Evolutionary conservation across 1,140 invertebrate genomes (phyloP).

Genomic region (Drosophila kurseongensis): DNA sequence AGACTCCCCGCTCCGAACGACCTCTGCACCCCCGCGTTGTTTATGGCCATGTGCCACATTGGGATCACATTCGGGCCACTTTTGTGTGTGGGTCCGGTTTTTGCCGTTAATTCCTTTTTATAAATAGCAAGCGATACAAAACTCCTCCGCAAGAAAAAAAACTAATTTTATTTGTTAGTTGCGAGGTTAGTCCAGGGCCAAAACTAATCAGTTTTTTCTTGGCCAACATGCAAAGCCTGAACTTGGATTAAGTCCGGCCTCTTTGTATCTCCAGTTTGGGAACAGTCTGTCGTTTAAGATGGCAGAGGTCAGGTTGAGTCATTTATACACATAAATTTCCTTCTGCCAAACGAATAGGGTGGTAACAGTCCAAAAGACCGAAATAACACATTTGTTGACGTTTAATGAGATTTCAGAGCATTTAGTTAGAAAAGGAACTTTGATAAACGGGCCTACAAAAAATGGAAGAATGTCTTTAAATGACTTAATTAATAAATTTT

Average conservation of each 20-base stretch:
- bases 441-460: no score
- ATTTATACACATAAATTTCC: constrained; percentile 21
- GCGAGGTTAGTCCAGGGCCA: constrained; percentile 42
- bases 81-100: constrained; percentile 76
- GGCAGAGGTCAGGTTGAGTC: constrained; percentile 8
- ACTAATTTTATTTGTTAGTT: constrained; percentile 60
- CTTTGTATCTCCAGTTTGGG: constrained; percentile 8
- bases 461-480: no score
- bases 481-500: no score
- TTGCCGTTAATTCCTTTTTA: constrained; percentile 82
- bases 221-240: constrained; percentile 44
- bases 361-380: no score
- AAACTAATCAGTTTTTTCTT: constrained; percentile 68
- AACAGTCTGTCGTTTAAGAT: constrained; percentile 1
- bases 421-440: no score
- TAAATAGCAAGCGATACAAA: constrained; percentile 74
- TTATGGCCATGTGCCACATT: constrained; percentile 75
- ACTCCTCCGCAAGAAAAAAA: constrained; percentile 24
- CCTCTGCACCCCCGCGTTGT: constrained; percentile 46
- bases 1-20: not conserved
- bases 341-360: not conserved
- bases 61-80: constrained; percentile 65
- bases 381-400: not conserved
- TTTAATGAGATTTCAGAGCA: not conserved
- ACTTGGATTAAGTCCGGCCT: constrained; percentile 24